These are phyloP conservation scores for Ptilorrhoa leucosticta DNA, from an alignment of 2,113 vertebrate species.

Conservation along the genomic window DNA sequence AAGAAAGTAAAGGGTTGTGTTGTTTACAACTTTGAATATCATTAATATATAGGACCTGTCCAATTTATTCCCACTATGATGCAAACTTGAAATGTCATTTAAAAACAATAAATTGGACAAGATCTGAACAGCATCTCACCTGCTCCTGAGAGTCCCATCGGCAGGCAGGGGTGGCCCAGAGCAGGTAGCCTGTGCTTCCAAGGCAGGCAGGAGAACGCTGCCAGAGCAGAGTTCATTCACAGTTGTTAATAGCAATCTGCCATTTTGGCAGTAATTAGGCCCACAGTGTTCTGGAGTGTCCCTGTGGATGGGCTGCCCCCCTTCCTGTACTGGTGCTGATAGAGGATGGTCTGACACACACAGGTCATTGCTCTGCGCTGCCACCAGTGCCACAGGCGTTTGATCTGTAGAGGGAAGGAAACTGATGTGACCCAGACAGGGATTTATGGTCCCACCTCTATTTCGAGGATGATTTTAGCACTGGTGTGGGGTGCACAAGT, in stretches of 20 bases:
- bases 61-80: not conserved
- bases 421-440: not conserved
- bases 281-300: not conserved
- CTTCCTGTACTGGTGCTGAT: not conserved
- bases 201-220: not conserved
- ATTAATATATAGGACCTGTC: not conserved
- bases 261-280: not conserved
- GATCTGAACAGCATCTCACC: not conserved
- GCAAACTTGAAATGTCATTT: not conserved
- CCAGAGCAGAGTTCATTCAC: not conserved
- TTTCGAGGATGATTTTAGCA: not conserved
- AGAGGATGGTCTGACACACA: not conserved
- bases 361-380: rapidly evolving
- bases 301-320: not conserved
- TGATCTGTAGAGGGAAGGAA: not conserved
- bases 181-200: not conserved
- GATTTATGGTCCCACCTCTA: not conserved
- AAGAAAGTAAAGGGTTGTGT: not conserved
- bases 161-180: not conserved
- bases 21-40: not conserved
- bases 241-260: not conserved
- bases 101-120: not conserved
- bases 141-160: rapidly evolving
- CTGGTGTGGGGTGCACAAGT: rapidly evolving
- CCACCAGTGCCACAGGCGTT: rapidly evolving